Evolutionary conservation across 2,113 vertebrate genomes (phyloP).

Genomic region (Morone chrysops): DNA sequence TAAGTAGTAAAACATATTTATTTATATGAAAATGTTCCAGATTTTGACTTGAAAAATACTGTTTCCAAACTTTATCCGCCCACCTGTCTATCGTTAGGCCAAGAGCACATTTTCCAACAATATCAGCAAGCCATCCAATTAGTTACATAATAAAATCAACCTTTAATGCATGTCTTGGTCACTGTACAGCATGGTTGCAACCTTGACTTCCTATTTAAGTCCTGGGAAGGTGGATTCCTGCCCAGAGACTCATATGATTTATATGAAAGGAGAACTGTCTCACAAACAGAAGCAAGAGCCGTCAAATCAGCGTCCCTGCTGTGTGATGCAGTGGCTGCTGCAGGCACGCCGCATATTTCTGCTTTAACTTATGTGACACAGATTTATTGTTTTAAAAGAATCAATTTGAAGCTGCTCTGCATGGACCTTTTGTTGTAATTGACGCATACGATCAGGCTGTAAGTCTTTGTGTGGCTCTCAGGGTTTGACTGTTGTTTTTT

Average conservation of each 20-base stretch:
- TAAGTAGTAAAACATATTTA: slow-evolving; percentile 49
- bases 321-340: slow-evolving; percentile 16
- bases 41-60: slow-evolving; percentile 16
- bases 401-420: slow-evolving; percentile 14
- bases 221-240: background rate
- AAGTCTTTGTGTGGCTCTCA: slow-evolving; percentile 26
- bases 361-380: slow-evolving; percentile 29
- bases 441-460: slow-evolving; percentile 1
- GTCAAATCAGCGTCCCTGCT: slow-evolving; percentile 1
- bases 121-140: slow-evolving; percentile 25
- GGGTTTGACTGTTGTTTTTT: slow-evolving; percentile 14
- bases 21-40: slow-evolving; percentile 35
- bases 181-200: background rate
- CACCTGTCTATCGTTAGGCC: slow-evolving; percentile 32
- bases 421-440: slow-evolving; percentile 18
- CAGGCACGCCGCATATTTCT: background rate
- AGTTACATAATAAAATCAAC: slow-evolving; percentile 47
- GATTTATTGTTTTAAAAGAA: slow-evolving; percentile 53
- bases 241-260: slow-evolving; percentile 12
- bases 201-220: slow-evolving; percentile 24
- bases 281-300: slow-evolving; percentile 2
- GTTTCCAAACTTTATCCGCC: slow-evolving; percentile 37
- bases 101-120: slow-evolving; percentile 41
- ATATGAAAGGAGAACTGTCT: slow-evolving; percentile 4
- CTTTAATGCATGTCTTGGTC: slow-evolving; percentile 37